A percentile compares a stretch with the other conserved stretches of the same genome.
These are phyloP conservation scores for Philereme vetulata DNA, from an alignment of 2,888 invertebrate species.

Conservation along the genomic window DNA sequence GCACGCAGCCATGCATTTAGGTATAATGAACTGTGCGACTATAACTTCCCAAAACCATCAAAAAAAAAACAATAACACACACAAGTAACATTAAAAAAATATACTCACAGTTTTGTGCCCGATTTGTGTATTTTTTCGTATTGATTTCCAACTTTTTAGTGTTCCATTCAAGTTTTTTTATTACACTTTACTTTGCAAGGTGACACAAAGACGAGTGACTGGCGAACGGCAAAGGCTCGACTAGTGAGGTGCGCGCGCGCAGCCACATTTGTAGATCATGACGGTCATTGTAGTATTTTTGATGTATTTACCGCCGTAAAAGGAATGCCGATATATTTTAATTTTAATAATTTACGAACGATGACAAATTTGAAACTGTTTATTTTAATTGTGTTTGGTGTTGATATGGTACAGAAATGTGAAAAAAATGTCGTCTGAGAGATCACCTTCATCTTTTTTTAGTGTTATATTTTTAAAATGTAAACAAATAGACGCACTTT, in stretches of 20 bases:
- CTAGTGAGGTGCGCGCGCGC: constrained; percentile 56
- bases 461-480: too few species aligned
- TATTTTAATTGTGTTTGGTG: neutral
- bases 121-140: constrained; percentile 3
- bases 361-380: too few species aligned
- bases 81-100: constrained; percentile 1
- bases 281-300: constrained; percentile 24
- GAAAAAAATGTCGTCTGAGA: too few species aligned
- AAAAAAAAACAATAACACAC: neutral
- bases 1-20: constrained; percentile 1
- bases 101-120: constrained; percentile 26
- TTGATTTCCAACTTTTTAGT: constrained; percentile 29
- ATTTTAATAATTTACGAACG: too few species aligned
- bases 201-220: constrained; percentile 49
- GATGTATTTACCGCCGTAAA: constrained; percentile 8
- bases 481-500: too few species aligned
- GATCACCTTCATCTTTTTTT: too few species aligned
- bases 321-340: constrained; percentile 5
- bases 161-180: constrained; percentile 44
- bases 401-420: too few species aligned
- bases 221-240: constrained; percentile 51
- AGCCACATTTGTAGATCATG: constrained; percentile 49
- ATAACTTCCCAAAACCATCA: neutral
- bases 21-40: neutral
- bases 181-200: constrained; percentile 28